phyloP scores from a whole-genome alignment of 2,797 vertebrate species.

The Chelon auratus region DNA sequence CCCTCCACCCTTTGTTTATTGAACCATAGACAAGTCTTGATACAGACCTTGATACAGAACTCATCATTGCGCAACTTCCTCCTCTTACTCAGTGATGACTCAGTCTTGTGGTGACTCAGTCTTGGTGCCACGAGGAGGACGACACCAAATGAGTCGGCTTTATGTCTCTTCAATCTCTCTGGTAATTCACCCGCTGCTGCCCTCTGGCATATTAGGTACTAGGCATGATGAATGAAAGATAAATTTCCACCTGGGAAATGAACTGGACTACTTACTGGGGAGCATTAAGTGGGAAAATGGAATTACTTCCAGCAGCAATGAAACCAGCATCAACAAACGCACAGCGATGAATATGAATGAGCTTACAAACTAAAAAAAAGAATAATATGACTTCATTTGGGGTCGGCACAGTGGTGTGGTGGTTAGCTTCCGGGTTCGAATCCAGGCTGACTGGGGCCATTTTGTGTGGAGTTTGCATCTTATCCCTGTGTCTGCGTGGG shows the following conservation, averaged over 20 bases:
- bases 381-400: not conserved
- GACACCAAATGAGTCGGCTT: not conserved
- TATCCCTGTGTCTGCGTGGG: too few species aligned
- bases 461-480: too few species aligned
- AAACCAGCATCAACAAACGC: constrained; percentile 13
- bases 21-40: not conserved
- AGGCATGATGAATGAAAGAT: not conserved
- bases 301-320: constrained; percentile 7
- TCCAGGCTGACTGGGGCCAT: too few species aligned
- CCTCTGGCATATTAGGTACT: constrained; percentile 7
- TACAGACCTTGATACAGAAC: not conserved
- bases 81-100: constrained; percentile 34
- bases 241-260: constrained; percentile 14
- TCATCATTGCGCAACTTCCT: constrained; percentile 34
- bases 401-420: too few species aligned
- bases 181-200: constrained; percentile 6
- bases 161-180: not conserved
- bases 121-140: too few species aligned
- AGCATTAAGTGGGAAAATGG: constrained; percentile 7
- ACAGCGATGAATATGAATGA: not conserved
- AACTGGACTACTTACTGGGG: constrained; percentile 2
- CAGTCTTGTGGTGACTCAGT: not conserved
- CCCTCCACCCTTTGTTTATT: not conserved
- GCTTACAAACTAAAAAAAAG: not conserved
- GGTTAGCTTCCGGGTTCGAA: too few species aligned